Evolutionary conservation across 2,113 vertebrate genomes (phyloP).

Genomic region (Corapipo altera): DNA sequence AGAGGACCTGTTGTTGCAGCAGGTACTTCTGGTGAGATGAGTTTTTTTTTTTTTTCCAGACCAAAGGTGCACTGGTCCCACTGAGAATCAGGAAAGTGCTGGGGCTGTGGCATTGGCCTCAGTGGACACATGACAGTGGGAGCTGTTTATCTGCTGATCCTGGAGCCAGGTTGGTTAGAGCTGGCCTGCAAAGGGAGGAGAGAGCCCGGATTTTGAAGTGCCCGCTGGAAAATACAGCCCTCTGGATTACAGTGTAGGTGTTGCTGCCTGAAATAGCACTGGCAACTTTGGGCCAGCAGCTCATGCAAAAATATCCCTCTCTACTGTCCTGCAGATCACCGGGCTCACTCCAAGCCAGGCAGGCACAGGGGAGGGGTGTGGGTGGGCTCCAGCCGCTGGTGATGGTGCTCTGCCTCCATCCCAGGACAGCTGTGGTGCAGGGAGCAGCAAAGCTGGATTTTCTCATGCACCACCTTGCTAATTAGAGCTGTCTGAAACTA

Average conservation of each 20-base stretch:
- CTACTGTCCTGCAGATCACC: not conserved
- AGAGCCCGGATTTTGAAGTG: slow-evolving; percentile 3
- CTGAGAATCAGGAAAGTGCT: not conserved
- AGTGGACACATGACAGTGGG: not conserved
- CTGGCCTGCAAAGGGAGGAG: not conserved
- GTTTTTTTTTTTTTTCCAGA: not conserved
- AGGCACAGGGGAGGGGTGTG: not conserved
- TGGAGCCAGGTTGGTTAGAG: not conserved
- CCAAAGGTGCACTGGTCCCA: fast-evolving
- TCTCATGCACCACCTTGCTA: not conserved
- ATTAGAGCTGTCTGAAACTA: slow-evolving; percentile 45
- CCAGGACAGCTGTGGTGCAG: slow-evolving; percentile 21
- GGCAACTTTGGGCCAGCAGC: slow-evolving; percentile 9
- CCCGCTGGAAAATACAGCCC: slow-evolving; percentile 26
- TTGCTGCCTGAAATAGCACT: slow-evolving; percentile 49
- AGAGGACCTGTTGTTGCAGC: not conserved
- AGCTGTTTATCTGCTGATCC: not conserved
- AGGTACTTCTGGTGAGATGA: not conserved
- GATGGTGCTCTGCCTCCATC: not conserved
- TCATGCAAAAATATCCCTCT: not conserved
- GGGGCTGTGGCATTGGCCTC: not conserved
- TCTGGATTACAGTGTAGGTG: slow-evolving; percentile 49
- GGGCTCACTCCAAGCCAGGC: not conserved
- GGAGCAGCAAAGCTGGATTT: slow-evolving; percentile 8
- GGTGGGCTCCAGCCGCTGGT: not conserved